phyloP scores from a whole-genome alignment of 2,888 invertebrate species.

The Drosophila basisetae region DNA sequence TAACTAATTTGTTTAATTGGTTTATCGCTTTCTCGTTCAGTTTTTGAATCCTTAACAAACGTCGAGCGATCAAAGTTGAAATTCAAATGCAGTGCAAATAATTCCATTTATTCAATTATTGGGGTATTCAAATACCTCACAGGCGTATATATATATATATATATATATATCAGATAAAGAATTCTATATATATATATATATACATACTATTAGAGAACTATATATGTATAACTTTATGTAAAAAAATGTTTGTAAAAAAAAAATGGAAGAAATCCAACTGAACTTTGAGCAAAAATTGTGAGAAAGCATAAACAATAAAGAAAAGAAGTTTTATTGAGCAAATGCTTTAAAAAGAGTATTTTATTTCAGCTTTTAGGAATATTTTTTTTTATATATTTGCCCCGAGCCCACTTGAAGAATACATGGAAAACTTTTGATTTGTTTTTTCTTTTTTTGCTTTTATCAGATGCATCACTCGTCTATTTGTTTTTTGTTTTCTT shows the following conservation, averaged over 20 bases:
- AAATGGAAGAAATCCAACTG: constrained; percentile 23
- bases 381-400: constrained; percentile 5
- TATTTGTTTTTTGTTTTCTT: constrained; percentile 46
- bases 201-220: constrained; percentile 62
- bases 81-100: constrained; percentile 71
- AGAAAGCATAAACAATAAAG: constrained; percentile 61
- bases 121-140: constrained; percentile 51
- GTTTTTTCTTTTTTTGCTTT: constrained; percentile 13
- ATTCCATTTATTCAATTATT: constrained; percentile 77
- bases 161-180: constrained; percentile 59
- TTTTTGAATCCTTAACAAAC: constrained; percentile 11
- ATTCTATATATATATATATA: constrained; percentile 58
- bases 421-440: constrained; percentile 2
- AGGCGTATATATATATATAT: constrained; percentile 64
- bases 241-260: constrained; percentile 57
- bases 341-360: constrained; percentile 19
- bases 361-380: constrained; percentile 14
- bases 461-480: constrained; percentile 76
- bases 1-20: constrained; percentile 38
- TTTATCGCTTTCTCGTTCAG: constrained; percentile 19
- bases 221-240: constrained; percentile 59
- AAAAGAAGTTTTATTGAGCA: constrained; percentile 68
- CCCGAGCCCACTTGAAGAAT: constrained; percentile 13
- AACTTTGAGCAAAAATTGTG: constrained; percentile 64
- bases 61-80: constrained; percentile 26